These are phyloP conservation scores for Laterallus jamaicensis DNA, from an alignment of 2,113 vertebrate species.

Conservation along the genomic window DNA sequence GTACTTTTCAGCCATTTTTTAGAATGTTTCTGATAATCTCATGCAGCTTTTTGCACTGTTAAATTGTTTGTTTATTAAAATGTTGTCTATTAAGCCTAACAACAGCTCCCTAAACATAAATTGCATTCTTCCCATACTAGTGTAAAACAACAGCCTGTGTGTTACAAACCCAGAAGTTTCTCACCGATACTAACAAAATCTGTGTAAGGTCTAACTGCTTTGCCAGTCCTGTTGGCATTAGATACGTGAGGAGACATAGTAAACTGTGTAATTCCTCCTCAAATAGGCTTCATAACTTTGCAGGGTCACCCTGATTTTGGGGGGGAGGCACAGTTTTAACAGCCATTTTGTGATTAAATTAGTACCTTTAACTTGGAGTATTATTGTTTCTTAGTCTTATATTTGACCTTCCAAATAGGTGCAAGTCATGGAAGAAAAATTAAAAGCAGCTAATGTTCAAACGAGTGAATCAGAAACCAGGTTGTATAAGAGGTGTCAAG, in stretches of 20 bases:
- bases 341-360: not conserved
- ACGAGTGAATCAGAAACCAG: conserved; percentile 86
- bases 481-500: conserved; percentile 90
- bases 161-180: not conserved
- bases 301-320: not conserved
- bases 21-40: not conserved
- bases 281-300: not conserved
- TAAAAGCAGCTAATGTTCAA: conserved; percentile 88
- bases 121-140: not conserved
- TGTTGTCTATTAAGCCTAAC: not conserved
- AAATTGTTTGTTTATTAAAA: not conserved
- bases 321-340: not conserved
- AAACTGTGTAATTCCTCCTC: not conserved
- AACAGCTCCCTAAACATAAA: not conserved
- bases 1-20: not conserved
- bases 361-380: not conserved
- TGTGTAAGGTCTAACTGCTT: not conserved
- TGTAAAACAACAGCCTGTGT: not conserved
- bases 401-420: conserved; percentile 78
- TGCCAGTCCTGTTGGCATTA: not conserved
- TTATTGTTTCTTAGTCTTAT: not conserved
- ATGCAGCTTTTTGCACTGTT: not conserved
- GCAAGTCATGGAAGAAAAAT: conserved; percentile 96
- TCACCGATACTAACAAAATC: not conserved
- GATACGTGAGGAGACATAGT: not conserved